Conservation (phyloP, 2,888 invertebrate genomes). For the Oscheius sp. region DNA sequence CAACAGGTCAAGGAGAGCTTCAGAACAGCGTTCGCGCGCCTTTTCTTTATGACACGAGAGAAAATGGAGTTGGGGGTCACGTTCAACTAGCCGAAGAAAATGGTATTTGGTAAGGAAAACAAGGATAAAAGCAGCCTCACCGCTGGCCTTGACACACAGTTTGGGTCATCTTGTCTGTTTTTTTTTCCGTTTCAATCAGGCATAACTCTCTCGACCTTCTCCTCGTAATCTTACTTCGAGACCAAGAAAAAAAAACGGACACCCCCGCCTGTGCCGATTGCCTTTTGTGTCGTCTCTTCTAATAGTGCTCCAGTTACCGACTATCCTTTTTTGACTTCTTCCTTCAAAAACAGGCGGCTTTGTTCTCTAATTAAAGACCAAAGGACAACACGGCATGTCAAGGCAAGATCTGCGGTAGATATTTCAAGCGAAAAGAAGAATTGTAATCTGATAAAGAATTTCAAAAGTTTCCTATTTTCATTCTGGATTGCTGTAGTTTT, state of each 20-base stretch:
- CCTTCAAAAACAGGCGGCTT: neutral
- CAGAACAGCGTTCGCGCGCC: no score
- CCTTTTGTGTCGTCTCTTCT: slow-evolving; percentile 8
- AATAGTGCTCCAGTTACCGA: slow-evolving; percentile 18
- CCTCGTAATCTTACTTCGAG: slow-evolving; percentile 10
- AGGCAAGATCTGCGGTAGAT: neutral
- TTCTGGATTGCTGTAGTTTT: no score
- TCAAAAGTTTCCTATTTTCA: no score
- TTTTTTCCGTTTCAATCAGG: neutral
- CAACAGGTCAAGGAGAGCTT: slow-evolving; percentile 13
- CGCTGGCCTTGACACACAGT: neutral
- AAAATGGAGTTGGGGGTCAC: neutral
- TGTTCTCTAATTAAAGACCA: neutral
- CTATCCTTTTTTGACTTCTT: neutral
- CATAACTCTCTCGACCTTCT: neutral
- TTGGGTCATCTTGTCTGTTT: neutral
- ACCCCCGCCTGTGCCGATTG: slow-evolving; percentile 8
- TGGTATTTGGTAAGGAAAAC: neutral
- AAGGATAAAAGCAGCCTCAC: neutral
- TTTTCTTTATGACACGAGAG: neutral
- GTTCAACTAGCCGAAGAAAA: neutral
- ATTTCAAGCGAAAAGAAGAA: neutral
- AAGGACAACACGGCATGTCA: neutral
- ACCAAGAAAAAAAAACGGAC: neutral
- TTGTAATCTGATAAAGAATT: neutral